Evolutionary conservation across 2,797 vertebrate genomes (phyloP), one percentile per base, ranked within the genome.

Genomic region (Oreochromis grahami): DNA sequence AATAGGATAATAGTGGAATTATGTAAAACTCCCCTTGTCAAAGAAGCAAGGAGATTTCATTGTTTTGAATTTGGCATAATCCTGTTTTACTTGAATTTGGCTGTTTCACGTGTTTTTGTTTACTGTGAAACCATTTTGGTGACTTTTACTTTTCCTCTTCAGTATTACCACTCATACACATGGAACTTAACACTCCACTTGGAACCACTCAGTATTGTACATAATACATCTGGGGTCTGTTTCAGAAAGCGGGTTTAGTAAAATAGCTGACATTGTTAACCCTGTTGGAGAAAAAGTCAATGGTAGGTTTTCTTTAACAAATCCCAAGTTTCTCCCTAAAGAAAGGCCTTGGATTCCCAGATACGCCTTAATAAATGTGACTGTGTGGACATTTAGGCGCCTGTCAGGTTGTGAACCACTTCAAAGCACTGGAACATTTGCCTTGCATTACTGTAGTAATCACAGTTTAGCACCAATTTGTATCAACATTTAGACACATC

Each of bases 1-100:
- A 82, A 86, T 63, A 21, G 32, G 58, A 63, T 63, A 63, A 13
- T 82, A 88, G 79, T 70, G 9, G 36, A 93, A 38, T 90, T 86
- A 41, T 85, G 85, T 90, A 87, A 84, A 79, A 86, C 24, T 19
- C 55, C 63, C 81, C 15, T 19, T 83, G 77, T 80, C 60, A 85
- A 70, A 82, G 60, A 89, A 45, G 24, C 29, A 14, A 51, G 58
- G 84, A 78, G 72, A 88, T 92, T 91, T 29, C 51, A 84, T 89
- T 90, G 85, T 94, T 93, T 90, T 91, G 88, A 94, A 94, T 78
- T 94, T 93, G 93, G 95, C 88, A 90, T 90, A 68, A 93, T 96
- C 96, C 96, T 97, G 95, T 95, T 96, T 96, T 96, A 97, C 96
- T 97, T 97, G 96, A 97, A 97, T 91, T 95, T 93, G 91, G 89